Conservation (phyloP, 2,888 invertebrate genomes). For the Synergus laeviventris region DNA sequence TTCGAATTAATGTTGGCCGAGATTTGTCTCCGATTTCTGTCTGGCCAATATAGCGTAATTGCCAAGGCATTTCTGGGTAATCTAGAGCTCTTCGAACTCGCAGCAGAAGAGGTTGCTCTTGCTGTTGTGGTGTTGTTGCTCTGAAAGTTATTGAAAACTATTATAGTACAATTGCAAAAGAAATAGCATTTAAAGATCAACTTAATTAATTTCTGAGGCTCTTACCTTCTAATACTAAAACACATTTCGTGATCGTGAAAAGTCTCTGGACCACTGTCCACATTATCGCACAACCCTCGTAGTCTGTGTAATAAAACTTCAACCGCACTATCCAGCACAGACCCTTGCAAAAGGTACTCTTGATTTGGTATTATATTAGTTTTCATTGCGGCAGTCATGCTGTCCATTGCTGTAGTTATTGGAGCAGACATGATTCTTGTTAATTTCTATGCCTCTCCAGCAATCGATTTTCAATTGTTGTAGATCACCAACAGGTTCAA, state of each 20-base stretch:
- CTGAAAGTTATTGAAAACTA: constrained; percentile 51
- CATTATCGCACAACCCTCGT: constrained; percentile 94
- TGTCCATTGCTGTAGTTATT: constrained; percentile 85
- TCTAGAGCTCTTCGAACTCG: constrained; percentile 91
- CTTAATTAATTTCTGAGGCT: neutral
- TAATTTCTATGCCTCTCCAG: neutral
- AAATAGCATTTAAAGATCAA: neutral
- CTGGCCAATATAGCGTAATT: constrained; percentile 93
- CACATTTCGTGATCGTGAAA: constrained; percentile 97
- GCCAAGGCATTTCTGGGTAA: constrained; percentile 90
- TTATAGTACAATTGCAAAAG: neutral
- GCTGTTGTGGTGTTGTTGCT: constrained; percentile 63
- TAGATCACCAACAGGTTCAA: neutral
- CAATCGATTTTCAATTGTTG: neutral
- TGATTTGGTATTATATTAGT: constrained; percentile 94
- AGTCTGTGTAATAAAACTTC: constrained; percentile 92
- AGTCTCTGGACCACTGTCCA: constrained; percentile 91
- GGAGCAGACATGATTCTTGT: constrained; percentile 73
- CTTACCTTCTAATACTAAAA: constrained; percentile 83
- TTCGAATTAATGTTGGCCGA: constrained; percentile 92
- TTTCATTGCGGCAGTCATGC: constrained; percentile 86
- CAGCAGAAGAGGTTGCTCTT: constrained; percentile 81
- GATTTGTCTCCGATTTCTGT: constrained; percentile 93
- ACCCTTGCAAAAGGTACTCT: constrained; percentile 95
- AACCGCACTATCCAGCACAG: constrained; percentile 93